Evolutionary conservation across 2,113 vertebrate species (phyloP).

Genomic region (Dipodomys stephensi): DNA sequence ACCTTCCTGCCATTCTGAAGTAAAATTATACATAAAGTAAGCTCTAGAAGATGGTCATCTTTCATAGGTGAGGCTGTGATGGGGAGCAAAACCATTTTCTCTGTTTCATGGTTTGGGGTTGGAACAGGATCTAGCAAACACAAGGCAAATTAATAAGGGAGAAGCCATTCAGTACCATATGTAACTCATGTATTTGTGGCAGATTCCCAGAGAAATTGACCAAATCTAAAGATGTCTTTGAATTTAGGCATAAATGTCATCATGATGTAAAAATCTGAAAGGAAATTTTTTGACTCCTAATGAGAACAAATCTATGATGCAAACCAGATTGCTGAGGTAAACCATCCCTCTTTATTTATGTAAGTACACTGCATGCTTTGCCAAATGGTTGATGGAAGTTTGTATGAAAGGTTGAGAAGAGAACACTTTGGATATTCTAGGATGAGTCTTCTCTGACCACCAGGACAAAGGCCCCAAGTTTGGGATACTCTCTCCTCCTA

Average conservation of each 20-base stretch:
- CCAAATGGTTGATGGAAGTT: neutral
- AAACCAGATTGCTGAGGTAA: neutral
- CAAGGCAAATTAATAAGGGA: neutral
- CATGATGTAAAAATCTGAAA: neutral
- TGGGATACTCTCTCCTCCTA: neutral
- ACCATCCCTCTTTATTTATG: neutral
- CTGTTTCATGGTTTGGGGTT: too few species aligned
- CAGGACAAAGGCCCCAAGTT: neutral
- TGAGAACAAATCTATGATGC: neutral
- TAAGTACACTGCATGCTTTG: neutral
- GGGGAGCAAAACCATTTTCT: neutral
- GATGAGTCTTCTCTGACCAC: neutral
- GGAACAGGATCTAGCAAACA: neutral
- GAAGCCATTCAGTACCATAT: neutral
- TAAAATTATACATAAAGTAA: neutral
- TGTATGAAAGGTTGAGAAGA: neutral
- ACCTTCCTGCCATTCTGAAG: neutral
- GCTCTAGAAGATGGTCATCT: neutral
- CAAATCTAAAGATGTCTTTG: neutral
- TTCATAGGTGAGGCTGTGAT: neutral
- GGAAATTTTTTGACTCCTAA: neutral
- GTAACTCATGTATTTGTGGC: neutral
- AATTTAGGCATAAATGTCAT: neutral
- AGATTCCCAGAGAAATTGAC: too few species aligned
- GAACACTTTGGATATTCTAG: neutral